These are phyloP conservation scores for Drosophila tani DNA, from an alignment of 1,140 invertebrate species.

Conservation along the genomic window DNA sequence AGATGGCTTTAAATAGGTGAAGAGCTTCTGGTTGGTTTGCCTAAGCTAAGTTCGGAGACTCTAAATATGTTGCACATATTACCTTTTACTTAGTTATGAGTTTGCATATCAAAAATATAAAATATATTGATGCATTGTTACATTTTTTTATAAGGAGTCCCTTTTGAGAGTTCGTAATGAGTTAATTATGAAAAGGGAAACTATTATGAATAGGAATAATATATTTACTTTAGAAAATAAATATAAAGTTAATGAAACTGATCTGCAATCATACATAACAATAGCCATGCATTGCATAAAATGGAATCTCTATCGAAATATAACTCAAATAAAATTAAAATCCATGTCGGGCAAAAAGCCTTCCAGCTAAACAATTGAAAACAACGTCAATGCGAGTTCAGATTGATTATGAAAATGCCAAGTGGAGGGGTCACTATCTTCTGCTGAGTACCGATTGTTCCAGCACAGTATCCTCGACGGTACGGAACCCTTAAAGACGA, in stretches of 20 bases:
- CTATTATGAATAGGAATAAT: background rate
- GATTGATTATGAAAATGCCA: constrained; percentile 19
- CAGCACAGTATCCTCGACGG: constrained; percentile 8
- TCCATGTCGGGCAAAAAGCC: background rate
- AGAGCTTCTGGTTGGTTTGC: background rate
- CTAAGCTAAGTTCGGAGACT: background rate
- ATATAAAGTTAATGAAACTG: background rate
- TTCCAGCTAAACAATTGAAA: background rate
- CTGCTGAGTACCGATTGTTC: constrained; percentile 21
- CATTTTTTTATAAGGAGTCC: background rate
- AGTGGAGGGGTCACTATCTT: background rate
- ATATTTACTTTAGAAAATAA: background rate
- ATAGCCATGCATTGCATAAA: too few relatives aligned
- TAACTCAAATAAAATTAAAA: background rate
- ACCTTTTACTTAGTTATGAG: too few relatives aligned
- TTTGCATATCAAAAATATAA: background rate
- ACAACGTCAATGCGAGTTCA: constrained; percentile 3
- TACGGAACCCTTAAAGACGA: constrained; percentile 33
- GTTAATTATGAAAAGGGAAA: background rate
- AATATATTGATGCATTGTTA: background rate
- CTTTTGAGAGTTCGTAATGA: background rate
- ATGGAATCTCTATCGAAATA: too few relatives aligned
- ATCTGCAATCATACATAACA: too few relatives aligned
- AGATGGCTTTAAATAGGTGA: background rate
- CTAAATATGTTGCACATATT: background rate